Conservation (phyloP, 2,113 vertebrate genomes). For the Notarius lentiginosus region DNA sequence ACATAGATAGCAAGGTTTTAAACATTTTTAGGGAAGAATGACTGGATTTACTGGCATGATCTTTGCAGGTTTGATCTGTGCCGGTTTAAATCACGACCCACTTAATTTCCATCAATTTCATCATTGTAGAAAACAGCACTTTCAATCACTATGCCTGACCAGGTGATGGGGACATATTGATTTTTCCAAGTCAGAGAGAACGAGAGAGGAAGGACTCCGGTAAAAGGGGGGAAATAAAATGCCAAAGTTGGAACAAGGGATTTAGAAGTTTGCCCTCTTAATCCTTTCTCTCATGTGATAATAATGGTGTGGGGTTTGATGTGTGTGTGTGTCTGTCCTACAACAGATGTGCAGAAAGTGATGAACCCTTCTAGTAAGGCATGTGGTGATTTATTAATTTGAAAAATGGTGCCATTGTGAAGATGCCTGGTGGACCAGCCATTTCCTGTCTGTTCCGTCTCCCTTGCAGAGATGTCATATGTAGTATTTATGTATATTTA, state of each 20-base stretch:
- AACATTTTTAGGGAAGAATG: background rate
- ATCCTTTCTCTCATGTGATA: slow-evolving; percentile 39
- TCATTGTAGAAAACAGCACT: slow-evolving; percentile 52
- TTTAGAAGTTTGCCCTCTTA: slow-evolving; percentile 54
- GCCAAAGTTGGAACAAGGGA: slow-evolving; percentile 31
- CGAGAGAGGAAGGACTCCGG: slow-evolving; percentile 40
- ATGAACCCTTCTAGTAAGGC: slow-evolving; percentile 64
- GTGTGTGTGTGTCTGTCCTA: slow-evolving; percentile 42
- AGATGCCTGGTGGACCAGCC: slow-evolving; percentile 25
- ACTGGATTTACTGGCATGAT: background rate
- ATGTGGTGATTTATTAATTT: slow-evolving; percentile 72
- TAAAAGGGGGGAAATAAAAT: slow-evolving; percentile 19
- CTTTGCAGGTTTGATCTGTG: slow-evolving; percentile 24
- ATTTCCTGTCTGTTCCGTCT: slow-evolving; percentile 32
- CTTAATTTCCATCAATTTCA: slow-evolving; percentile 42
- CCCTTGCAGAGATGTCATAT: slow-evolving; percentile 33
- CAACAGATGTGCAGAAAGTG: slow-evolving; percentile 54
- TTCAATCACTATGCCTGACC: slow-evolving; percentile 6
- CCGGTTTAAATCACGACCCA: slow-evolving; percentile 32
- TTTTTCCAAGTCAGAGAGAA: slow-evolving; percentile 40
- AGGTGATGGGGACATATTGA: slow-evolving; percentile 43
- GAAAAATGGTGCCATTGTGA: slow-evolving; percentile 61
- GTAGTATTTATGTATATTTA: slow-evolving; percentile 36
- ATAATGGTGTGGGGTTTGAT: slow-evolving; percentile 56
- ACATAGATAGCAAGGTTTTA: background rate